Evolutionary conservation across 2,797 vertebrate genomes (phyloP).

Genomic region (Etheostoma nigrum): DNA sequence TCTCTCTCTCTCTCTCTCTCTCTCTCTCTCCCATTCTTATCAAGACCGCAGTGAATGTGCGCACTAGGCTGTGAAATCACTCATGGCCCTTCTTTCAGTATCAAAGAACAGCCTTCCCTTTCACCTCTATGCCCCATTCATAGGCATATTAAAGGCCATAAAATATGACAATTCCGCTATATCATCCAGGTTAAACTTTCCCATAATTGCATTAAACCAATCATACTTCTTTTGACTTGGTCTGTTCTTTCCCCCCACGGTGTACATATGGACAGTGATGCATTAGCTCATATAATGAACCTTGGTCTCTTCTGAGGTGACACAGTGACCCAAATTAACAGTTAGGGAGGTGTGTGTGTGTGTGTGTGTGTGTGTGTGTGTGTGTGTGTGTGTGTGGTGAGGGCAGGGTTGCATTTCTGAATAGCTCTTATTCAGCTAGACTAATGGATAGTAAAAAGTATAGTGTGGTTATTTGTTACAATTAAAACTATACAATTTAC

Average conservation of each 20-base stretch:
- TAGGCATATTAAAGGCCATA: slow-evolving; percentile 76
- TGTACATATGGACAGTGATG: slow-evolving; percentile 71
- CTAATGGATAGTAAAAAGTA: neutral
- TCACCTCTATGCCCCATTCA: slow-evolving; percentile 65
- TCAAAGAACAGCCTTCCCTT: slow-evolving; percentile 66
- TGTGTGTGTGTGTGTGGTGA: neutral
- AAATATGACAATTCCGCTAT: slow-evolving; percentile 77
- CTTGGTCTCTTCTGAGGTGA: slow-evolving; percentile 69
- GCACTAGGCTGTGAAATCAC: slow-evolving; percentile 81
- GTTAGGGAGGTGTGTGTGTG: slow-evolving; percentile 16
- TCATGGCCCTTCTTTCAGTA: slow-evolving; percentile 62
- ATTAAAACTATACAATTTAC: neutral
- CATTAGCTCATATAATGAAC: slow-evolving; percentile 79
- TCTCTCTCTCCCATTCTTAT: slow-evolving; percentile 60
- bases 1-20: neutral
- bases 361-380: neutral
- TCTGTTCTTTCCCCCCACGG: slow-evolving; percentile 40
- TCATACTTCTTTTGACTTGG: slow-evolving; percentile 66
- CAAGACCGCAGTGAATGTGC: slow-evolving; percentile 72
- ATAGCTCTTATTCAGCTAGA: slow-evolving; percentile 2
- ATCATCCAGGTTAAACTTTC: slow-evolving; percentile 77
- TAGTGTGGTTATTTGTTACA: neutral
- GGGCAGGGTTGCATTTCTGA: neutral
- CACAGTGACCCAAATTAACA: slow-evolving; percentile 80
- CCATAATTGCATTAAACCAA: slow-evolving; percentile 77